These are phyloP conservation scores for Tubulanus polymorphus DNA, from an alignment of 2,888 invertebrate species.

Conservation along the genomic window DNA sequence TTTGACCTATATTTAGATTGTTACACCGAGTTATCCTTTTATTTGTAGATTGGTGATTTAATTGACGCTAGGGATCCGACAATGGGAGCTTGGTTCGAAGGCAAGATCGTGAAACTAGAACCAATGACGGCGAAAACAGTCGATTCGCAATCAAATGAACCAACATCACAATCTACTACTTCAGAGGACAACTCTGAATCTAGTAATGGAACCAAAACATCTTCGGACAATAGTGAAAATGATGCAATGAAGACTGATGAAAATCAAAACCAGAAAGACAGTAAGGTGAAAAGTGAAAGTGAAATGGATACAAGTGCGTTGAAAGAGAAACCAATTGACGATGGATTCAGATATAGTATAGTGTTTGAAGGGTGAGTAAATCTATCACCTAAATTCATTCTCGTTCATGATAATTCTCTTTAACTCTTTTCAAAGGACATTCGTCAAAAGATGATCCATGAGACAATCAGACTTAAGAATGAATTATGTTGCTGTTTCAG, in stretches of 20 bases:
- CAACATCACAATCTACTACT: not conserved
- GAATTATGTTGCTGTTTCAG: constrained; percentile 16
- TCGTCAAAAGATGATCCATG: too few species aligned
- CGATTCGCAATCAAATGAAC: not conserved
- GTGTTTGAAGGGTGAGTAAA: constrained; percentile 46
- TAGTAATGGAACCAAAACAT: not conserved
- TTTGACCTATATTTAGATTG: too few species aligned
- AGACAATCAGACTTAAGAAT: too few species aligned
- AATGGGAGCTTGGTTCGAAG: constrained; percentile 73
- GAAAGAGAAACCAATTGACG: too few species aligned
- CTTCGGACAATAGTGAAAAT: not conserved
- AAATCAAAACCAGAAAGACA: not conserved
- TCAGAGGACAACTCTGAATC: not conserved
- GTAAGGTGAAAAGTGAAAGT: not conserved
- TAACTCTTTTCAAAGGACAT: too few species aligned
- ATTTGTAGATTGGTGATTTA: constrained; percentile 60
- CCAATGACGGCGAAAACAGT: constrained; percentile 6
- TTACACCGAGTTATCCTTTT: constrained; percentile 10
- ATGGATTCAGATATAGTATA: constrained; percentile 36
- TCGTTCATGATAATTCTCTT: not conserved
- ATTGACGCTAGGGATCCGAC: constrained; percentile 65
- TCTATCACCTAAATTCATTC: too few species aligned
- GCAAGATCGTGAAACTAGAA: constrained; percentile 50
- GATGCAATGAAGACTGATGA: not conserved
- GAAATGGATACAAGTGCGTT: too few species aligned